phyloP scores from a whole-genome alignment of 2,113 vertebrate species.

The Pampusana beccarii region DNA sequence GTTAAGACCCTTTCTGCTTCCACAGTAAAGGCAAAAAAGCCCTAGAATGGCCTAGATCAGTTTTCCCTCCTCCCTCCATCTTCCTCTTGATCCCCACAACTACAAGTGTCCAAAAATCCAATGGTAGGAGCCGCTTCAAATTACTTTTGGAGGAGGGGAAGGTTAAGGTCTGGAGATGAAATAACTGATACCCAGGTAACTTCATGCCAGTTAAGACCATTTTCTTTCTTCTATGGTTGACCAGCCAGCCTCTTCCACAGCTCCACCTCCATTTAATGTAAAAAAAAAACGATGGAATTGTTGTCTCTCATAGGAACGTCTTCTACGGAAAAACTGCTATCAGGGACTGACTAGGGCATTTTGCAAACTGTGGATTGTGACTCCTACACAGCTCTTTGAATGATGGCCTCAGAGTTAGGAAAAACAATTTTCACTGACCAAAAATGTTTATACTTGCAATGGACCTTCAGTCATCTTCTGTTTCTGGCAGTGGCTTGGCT shows the following conservation, averaged over 20 bases:
- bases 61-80: fast-evolving
- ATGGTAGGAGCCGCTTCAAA: neutral
- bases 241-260: neutral
- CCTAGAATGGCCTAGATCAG: neutral
- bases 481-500: neutral
- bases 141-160: neutral
- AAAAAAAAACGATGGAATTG: neutral
- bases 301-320: neutral
- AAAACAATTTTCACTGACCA: neutral
- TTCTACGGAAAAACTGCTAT: neutral
- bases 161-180: neutral
- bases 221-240: neutral
- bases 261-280: neutral
- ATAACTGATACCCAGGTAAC: neutral
- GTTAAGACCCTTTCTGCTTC: neutral
- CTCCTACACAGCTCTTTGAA: neutral
- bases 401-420: neutral
- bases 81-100: neutral
- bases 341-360: neutral
- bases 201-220: neutral
- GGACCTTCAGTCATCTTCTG: neutral
- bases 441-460: neutral
- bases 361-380: neutral
- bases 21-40: neutral
- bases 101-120: neutral